Conservation (phyloP, 2,113 vertebrate species). For the Butastur rufipennis region DNA sequence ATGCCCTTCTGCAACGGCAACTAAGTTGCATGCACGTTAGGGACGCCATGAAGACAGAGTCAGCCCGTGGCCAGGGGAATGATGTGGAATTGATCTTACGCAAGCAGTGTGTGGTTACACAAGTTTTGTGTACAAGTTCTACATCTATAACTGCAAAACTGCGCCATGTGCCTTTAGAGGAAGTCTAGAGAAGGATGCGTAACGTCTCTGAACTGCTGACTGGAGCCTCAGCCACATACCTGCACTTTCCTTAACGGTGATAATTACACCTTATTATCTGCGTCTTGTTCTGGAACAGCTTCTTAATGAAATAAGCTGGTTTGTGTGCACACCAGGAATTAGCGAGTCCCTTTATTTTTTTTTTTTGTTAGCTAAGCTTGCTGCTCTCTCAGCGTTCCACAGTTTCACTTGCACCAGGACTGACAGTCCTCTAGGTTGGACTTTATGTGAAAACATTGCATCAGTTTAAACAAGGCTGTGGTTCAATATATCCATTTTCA, state of each 20-base stretch:
- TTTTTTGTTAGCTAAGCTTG: neutral
- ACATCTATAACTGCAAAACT: fast-evolving
- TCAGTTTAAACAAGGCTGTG: neutral
- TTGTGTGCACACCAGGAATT: neutral
- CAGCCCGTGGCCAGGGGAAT: neutral
- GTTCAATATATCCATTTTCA: neutral
- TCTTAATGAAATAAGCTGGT: neutral
- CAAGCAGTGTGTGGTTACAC: neutral
- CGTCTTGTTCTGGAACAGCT: neutral
- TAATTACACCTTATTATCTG: neutral
- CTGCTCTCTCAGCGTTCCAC: neutral
- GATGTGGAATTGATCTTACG: neutral
- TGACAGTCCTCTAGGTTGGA: neutral
- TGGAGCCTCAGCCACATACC: neutral
- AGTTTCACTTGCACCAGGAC: neutral
- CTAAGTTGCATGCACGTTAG: fast-evolving
- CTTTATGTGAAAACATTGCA: neutral
- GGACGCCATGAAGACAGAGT: neutral
- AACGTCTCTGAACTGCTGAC: neutral
- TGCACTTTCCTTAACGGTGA: neutral
- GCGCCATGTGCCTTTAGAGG: neutral
- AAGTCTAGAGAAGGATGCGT: neutral
- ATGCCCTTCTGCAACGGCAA: fast-evolving
- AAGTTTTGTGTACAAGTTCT: neutral
- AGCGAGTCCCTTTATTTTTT: neutral